A percentile compares a stretch with the other conserved stretches of the same genome.
Evolutionary conservation across 2,888 invertebrate species (phyloP).

Genomic region (Drosophila atroscutellata): DNA sequence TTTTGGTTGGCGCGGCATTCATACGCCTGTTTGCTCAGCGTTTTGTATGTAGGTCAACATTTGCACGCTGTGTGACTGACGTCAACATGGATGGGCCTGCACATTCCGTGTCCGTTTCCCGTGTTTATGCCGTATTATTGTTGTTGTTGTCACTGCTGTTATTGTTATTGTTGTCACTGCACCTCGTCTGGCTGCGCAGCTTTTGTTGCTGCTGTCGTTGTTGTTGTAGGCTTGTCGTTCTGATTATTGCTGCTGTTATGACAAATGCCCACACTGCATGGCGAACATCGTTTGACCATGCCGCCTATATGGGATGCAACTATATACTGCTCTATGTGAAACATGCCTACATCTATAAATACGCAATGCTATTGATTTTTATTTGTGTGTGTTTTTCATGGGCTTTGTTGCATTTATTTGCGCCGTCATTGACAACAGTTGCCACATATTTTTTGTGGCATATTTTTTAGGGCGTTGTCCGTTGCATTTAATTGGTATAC

Average conservation of each 20-base stretch:
- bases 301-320: constrained; percentile 9
- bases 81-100: constrained; percentile 74
- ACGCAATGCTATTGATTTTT: constrained; percentile 67
- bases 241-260: constrained; percentile 72
- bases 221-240: constrained; percentile 56
- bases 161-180: constrained; percentile 49
- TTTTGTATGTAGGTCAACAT: constrained; percentile 80
- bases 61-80: constrained; percentile 77
- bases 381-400: constrained; percentile 72
- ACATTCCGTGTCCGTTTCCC: constrained; percentile 72
- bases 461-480: constrained; percentile 77
- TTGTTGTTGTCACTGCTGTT: constrained; percentile 39
- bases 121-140: constrained; percentile 42
- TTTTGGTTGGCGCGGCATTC: constrained; percentile 71
- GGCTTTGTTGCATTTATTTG: constrained; percentile 76
- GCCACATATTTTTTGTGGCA: constrained; percentile 52
- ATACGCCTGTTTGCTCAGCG: constrained; percentile 77
- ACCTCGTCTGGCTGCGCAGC: constrained; percentile 44
- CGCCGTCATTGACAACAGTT: constrained; percentile 75
- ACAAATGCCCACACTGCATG: constrained; percentile 59
- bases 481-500: constrained; percentile 77
- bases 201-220: constrained; percentile 34
- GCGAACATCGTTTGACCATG: constrained; percentile 63
- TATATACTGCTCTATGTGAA: constrained; percentile 31
- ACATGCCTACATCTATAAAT: constrained; percentile 1